These are phyloP conservation scores for Sisyra nigra DNA, from an alignment of 2,888 invertebrate genomes.

Conservation along the genomic window DNA sequence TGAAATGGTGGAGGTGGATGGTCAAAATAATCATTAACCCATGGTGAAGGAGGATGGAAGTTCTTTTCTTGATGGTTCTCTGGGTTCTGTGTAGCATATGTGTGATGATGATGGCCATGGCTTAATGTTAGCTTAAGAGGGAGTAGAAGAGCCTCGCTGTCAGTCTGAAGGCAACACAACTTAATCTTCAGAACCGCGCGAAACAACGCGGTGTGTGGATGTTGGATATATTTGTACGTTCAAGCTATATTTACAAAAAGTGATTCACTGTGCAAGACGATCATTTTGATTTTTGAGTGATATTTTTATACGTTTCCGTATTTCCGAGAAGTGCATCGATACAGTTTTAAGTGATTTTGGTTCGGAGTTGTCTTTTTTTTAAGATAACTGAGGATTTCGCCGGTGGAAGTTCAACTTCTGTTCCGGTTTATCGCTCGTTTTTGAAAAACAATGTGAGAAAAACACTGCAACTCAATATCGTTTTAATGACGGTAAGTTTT, in stretches of 20 bases:
- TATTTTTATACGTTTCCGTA: neutral
- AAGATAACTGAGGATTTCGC: neutral
- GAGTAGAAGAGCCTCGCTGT: conserved; percentile 17
- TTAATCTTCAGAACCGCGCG: conserved; percentile 24
- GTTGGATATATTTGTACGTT: conserved; percentile 9
- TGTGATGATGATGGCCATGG: too few species aligned
- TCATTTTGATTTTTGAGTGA: neutral
- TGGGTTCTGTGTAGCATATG: too few species aligned
- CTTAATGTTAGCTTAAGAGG: conserved; percentile 3
- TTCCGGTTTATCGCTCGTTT: too few species aligned
- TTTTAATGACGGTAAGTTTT: too few species aligned
- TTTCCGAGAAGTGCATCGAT: too few species aligned
- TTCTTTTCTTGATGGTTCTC: too few species aligned
- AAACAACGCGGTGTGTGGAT: conserved; percentile 16
- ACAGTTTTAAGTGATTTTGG: neutral
- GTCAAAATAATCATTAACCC: too few species aligned
- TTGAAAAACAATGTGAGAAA: too few species aligned
- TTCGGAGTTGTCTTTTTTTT: neutral
- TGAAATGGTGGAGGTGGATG: too few species aligned
- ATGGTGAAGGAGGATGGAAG: too few species aligned
- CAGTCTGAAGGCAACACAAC: conserved; percentile 26
- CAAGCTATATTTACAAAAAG: neutral
- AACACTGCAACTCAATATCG: too few species aligned
- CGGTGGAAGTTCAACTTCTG: too few species aligned
- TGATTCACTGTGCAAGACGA: neutral